Evolutionary conservation across 2,113 vertebrate genomes (phyloP), one percentile per base, ranked within the genome.

Genomic region (Peucedramus taeniatus): DNA sequence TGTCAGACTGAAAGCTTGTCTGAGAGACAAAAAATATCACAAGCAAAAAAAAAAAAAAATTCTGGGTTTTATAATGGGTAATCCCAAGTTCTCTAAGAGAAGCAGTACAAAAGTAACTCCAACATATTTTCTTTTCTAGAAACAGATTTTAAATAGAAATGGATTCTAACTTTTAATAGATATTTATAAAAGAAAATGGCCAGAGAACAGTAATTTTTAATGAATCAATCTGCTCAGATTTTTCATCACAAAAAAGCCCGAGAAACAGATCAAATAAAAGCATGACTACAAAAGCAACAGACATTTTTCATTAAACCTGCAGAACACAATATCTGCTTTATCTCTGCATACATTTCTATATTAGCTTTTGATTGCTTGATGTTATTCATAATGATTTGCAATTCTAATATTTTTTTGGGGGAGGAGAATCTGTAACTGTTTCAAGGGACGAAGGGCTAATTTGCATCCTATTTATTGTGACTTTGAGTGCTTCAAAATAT

Each of bases 351-450:
- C 87, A 90, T 96, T 96, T 94, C 82, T 93, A 51, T 83, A 87
- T 89, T 96, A 96, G 79, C 19, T 77, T 97, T 96, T 94, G 96
- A 94, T 97, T 97, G 82, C 89, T 95, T 97, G 76, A 94, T 86
- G 89, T 54, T 94, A 96, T 93, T 96, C 95, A 92, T 87, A 93
- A 93, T 78, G 89, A 98, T 98, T 97, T 98, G 96, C 97, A 98
- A 97, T 97, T 97, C 97, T 97, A 97, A 97, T 97, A 77, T 88
- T 23, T 94, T 94, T 95, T 94, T 79, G 93, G 94, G 82, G 91
- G 85, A 97, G 94, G 83, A 97, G 96, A 97, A 90, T 96, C 95
- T 97, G 86, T 89, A 97, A 90, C 97, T 97, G 80, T 96, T 97
- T 91, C 94, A 93, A 97, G 86, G 83, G 89, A 24, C 3, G 35